Conservation (phyloP, 1,140 invertebrate species). For the Drosophila simulans region DNA sequence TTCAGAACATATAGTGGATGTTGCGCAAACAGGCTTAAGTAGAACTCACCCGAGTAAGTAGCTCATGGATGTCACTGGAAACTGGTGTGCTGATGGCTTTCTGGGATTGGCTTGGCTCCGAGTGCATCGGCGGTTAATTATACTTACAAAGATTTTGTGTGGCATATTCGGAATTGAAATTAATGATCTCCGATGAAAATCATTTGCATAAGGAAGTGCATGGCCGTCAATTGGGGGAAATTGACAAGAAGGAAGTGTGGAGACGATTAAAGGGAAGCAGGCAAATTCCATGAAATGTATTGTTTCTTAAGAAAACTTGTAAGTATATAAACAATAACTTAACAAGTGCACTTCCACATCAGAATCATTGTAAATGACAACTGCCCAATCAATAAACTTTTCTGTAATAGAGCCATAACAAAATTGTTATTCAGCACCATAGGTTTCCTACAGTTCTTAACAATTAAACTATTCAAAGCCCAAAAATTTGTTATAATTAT, state of each 20-base stretch:
- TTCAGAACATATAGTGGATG: conserved; percentile 20
- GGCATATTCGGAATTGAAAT: conserved; percentile 54
- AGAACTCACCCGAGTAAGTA: conserved; percentile 31
- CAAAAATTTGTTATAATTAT: conserved; percentile 22
- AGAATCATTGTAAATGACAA: not conserved
- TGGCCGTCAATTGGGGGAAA: conserved; percentile 31
- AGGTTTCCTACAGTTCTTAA: not conserved
- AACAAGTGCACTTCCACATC: not conserved
- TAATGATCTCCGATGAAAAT: conserved; percentile 46
- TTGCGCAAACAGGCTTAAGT: conserved; percentile 68
- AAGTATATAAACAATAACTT: too few species aligned
- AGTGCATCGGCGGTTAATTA: conserved; percentile 46
- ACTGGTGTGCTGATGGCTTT: conserved; percentile 15
- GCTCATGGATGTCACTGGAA: conserved; percentile 30
- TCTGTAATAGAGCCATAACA: too few species aligned
- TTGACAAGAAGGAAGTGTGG: conserved; percentile 22
- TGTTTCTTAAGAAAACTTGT: not conserved
- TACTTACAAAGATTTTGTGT: conserved; percentile 29
- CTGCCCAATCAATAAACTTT: not conserved
- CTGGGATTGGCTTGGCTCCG: conserved; percentile 10
- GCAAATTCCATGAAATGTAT: not conserved
- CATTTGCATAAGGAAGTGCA: conserved; percentile 50
- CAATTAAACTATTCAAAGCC: conserved; percentile 20
- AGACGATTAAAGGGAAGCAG: conserved; percentile 1
- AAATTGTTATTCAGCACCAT: conserved; percentile 15